Percentiles rank a stretch among this genome's conserved stretches.
phyloP scores from a whole-genome alignment of 2,888 invertebrate species.

The Tachystola acroxantha region DNA sequence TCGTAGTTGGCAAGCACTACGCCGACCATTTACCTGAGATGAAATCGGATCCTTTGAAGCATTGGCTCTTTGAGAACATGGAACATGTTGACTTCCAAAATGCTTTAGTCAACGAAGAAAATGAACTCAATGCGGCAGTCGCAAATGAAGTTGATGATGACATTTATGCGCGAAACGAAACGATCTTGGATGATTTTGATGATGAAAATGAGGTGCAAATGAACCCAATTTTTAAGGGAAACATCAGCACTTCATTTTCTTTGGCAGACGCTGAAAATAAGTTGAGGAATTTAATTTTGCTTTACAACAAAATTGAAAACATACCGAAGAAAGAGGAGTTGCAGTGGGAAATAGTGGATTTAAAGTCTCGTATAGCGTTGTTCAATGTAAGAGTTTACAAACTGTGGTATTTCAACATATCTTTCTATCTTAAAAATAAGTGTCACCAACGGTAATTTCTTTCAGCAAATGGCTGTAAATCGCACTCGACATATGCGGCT shows the following conservation, averaged over 20 bases:
- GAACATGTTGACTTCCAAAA: constrained; percentile 7
- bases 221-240: constrained; percentile 6
- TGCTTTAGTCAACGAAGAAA: constrained; percentile 3
- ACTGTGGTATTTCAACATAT: too few relatives aligned
- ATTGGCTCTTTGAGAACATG: constrained; percentile 47
- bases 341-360: constrained; percentile 18
- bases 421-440: too few relatives aligned
- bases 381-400: constrained; percentile 33
- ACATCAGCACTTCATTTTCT: constrained; percentile 26
- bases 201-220: constrained; percentile 13
- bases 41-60: constrained; percentile 27
- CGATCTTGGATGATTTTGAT: constrained; percentile 36
- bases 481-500: constrained; percentile 13
- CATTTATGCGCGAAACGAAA: constrained; percentile 26
- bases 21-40: constrained; percentile 1
- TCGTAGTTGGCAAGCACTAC: constrained; percentile 25
- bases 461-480: constrained; percentile 33
- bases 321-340: constrained; percentile 19
- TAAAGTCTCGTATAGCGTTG: constrained; percentile 27
- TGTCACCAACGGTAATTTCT: too few relatives aligned
- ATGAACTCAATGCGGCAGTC: constrained; percentile 17
- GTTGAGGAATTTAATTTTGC: constrained; percentile 21
- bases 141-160: constrained; percentile 20
- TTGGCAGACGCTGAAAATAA: constrained; percentile 21
- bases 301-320: constrained; percentile 12